These are phyloP conservation scores for Myathropa florea DNA, from an alignment of 2,888 invertebrate genomes.

Conservation along the genomic window DNA sequence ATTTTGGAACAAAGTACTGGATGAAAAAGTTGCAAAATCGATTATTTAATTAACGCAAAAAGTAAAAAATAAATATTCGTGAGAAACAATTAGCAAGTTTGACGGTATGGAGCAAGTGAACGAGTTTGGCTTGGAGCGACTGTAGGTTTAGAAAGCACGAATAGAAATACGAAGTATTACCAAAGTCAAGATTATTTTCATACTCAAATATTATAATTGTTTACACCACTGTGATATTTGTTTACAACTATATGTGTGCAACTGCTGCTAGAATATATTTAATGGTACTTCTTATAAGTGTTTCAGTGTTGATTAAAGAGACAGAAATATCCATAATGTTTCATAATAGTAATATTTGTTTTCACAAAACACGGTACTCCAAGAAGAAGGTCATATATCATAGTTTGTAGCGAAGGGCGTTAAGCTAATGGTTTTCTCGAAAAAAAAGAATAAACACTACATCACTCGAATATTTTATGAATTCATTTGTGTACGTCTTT, in stretches of 20 bases:
- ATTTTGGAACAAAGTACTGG: too few relatives aligned
- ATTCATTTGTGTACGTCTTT: slow-evolving; percentile 21
- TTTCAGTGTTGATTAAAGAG: slow-evolving; percentile 38
- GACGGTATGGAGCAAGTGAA: too few relatives aligned
- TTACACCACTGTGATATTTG: slow-evolving; percentile 39
- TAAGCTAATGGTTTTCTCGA: neutral
- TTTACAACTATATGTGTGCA: slow-evolving; percentile 43
- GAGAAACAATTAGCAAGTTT: too few relatives aligned
- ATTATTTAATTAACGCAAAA: too few relatives aligned
- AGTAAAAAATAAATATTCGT: too few relatives aligned
- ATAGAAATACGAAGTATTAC: slow-evolving; percentile 19
- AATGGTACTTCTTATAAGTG: slow-evolving; percentile 26
- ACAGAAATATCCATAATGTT: neutral
- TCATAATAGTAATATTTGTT: slow-evolving; percentile 6
- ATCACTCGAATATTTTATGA: neutral
- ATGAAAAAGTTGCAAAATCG: too few relatives aligned
- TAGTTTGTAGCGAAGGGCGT: neutral
- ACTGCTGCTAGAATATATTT: slow-evolving; percentile 54
- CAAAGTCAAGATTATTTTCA: slow-evolving; percentile 46
- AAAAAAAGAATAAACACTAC: neutral
- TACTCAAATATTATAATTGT: slow-evolving; percentile 26
- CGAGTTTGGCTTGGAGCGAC: too few relatives aligned
- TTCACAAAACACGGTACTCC: neutral
- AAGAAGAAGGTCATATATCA: neutral
- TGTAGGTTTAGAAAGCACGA: neutral